Conservation (phyloP, 2,797 vertebrate species). For the Lophius americanus region DNA sequence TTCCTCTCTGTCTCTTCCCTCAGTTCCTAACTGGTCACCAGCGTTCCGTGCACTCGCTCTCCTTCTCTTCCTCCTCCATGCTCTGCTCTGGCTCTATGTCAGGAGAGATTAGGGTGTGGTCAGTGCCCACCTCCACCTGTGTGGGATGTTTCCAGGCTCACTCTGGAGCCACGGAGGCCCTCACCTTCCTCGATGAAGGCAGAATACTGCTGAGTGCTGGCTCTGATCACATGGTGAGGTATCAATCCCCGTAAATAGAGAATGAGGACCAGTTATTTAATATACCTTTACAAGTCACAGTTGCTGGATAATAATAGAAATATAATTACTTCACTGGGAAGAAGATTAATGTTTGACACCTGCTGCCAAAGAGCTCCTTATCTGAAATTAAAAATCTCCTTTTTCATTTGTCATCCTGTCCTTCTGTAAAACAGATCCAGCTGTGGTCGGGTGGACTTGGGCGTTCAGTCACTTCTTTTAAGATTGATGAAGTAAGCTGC, state of each 20-base stretch:
- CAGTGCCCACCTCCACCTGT: constrained; percentile 76
- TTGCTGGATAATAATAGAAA: background rate
- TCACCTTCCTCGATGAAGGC: constrained; percentile 80
- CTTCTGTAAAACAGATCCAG: constrained; percentile 78
- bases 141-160: constrained; percentile 87
- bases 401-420: constrained; percentile 5
- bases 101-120: constrained; percentile 87
- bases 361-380: no score
- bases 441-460: constrained; percentile 89
- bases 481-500: constrained; percentile 62
- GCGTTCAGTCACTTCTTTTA: constrained; percentile 61
- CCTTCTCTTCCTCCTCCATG: constrained; percentile 79
- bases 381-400: background rate
- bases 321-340: background rate
- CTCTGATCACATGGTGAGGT: constrained; percentile 83
- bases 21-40: constrained; percentile 81
- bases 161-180: constrained; percentile 69
- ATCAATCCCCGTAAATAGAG: background rate
- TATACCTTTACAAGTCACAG: background rate
- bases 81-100: constrained; percentile 84
- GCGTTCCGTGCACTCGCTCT: constrained; percentile 81
- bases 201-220: constrained; percentile 83
- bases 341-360: no score
- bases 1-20: constrained; percentile 6
- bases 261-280: background rate